Evolutionary conservation across 2,797 vertebrate species (phyloP).

Genomic region (Cryptoblepharus egeriae): DNA sequence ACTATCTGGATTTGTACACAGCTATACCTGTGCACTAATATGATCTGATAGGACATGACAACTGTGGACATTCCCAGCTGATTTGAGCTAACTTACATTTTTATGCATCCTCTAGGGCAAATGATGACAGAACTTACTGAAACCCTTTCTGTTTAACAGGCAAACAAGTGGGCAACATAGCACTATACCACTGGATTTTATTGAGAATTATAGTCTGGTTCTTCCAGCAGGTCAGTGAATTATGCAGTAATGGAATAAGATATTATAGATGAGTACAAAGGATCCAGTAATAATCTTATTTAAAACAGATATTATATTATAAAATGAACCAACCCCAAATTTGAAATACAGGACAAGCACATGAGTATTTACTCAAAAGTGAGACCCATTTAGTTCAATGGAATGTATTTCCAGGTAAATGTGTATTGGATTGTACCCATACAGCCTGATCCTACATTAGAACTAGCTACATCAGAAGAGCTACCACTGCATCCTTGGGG

Average conservation of each 20-base stretch:
- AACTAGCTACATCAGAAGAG: too few species aligned
- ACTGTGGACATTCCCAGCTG: constrained; percentile 60
- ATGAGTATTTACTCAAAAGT: too few species aligned
- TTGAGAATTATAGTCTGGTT: constrained; percentile 5
- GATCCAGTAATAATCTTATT: not conserved
- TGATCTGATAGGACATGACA: constrained; percentile 65
- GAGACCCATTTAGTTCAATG: too few species aligned
- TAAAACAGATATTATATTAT: not conserved
- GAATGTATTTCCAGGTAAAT: too few species aligned
- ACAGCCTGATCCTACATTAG: too few species aligned
- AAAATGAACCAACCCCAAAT: not conserved
- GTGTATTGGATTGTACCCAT: too few species aligned
- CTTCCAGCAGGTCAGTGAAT: not conserved
- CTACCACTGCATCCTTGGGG: too few species aligned
- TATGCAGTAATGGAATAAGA: not conserved
- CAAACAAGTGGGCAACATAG: constrained; percentile 31
- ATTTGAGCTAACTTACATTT: constrained; percentile 61
- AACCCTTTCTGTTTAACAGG: constrained; percentile 53
- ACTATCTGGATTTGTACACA: constrained; percentile 63
- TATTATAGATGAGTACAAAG: not conserved
- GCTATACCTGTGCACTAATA: constrained; percentile 59
- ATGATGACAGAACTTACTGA: constrained; percentile 40
- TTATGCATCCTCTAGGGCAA: constrained; percentile 53
- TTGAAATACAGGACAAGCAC: too few species aligned
- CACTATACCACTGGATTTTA: constrained; percentile 56